Evolutionary conservation across 2,888 invertebrate species (phyloP).

Genomic region (Trissolcus brochymenae): DNA sequence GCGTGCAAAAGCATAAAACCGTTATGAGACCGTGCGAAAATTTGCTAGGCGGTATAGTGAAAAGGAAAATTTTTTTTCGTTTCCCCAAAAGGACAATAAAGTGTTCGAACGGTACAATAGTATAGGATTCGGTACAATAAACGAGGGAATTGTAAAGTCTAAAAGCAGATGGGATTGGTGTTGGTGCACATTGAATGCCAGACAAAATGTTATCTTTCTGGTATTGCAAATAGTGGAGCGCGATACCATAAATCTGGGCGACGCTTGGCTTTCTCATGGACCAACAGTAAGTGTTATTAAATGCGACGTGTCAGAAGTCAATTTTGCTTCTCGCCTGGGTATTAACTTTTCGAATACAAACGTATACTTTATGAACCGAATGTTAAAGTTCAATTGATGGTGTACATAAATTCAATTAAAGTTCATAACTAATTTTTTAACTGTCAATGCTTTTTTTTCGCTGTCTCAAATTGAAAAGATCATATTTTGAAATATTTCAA

Average conservation of each 20-base stretch:
- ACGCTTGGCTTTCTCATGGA: slow-evolving; percentile 24
- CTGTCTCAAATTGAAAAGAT: not conserved
- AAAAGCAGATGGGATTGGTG: slow-evolving; percentile 20
- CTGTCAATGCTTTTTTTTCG: not conserved
- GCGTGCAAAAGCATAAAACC: too few species aligned
- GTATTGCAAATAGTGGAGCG: slow-evolving; percentile 22
- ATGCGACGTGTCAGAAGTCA: slow-evolving; percentile 24
- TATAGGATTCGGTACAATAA: not conserved
- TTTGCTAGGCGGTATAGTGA: too few species aligned
- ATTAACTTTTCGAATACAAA: slow-evolving; percentile 19
- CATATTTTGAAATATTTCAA: not conserved
- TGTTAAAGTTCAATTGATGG: slow-evolving; percentile 13
- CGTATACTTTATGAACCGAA: slow-evolving; percentile 2
- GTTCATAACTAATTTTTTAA: not conserved
- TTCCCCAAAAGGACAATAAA: too few species aligned
- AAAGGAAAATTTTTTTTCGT: too few species aligned
- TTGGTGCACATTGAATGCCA: slow-evolving; percentile 23
- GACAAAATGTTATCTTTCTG: slow-evolving; percentile 31
- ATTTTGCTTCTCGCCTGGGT: slow-evolving; percentile 5
- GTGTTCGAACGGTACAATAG: too few species aligned
- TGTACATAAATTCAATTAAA: slow-evolving; percentile 1
- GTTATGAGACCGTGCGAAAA: too few species aligned
- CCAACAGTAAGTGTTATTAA: slow-evolving; percentile 21
- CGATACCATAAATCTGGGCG: slow-evolving; percentile 27
- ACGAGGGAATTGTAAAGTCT: slow-evolving; percentile 17